phyloP scores from a whole-genome alignment of 2,888 invertebrate genomes.

The Ophion slaviceki region DNA sequence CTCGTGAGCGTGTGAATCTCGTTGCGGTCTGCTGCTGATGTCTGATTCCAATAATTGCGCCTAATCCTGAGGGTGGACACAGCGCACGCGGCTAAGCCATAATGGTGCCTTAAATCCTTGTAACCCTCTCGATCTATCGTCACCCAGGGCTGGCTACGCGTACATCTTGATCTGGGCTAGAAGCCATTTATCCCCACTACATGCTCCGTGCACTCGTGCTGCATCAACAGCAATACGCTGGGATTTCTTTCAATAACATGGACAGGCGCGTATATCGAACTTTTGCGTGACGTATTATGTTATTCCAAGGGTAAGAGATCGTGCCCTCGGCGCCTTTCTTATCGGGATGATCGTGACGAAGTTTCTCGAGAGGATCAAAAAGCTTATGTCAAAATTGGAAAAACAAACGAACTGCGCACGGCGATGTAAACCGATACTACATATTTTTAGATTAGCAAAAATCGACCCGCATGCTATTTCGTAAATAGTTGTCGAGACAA shows the following conservation, averaged over 20 bases:
- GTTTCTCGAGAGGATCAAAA: slow-evolving; percentile 45
- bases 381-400: slow-evolving; percentile 56
- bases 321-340: slow-evolving; percentile 43
- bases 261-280: slow-evolving; percentile 48
- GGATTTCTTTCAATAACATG: slow-evolving; percentile 80
- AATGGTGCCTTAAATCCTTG: slow-evolving; percentile 70
- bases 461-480: no score
- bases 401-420: slow-evolving; percentile 30
- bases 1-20: slow-evolving; percentile 77
- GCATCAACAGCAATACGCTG: slow-evolving; percentile 71
- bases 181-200: slow-evolving; percentile 46
- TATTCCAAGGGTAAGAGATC: slow-evolving; percentile 33
- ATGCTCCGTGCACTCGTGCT: slow-evolving; percentile 55
- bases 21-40: slow-evolving; percentile 74
- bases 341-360: slow-evolving; percentile 59
- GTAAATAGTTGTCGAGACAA: no score
- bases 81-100: slow-evolving; percentile 74
- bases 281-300: slow-evolving; percentile 44
- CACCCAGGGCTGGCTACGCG: slow-evolving; percentile 42
- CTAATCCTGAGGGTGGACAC: slow-evolving; percentile 79
- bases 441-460: background rate
- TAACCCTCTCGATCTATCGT: slow-evolving; percentile 69
- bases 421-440: background rate
- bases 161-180: slow-evolving; percentile 30
- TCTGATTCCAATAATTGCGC: slow-evolving; percentile 81